Evolutionary conservation across 2,888 invertebrate species (phyloP).

Genomic region (Volucella bombylans): DNA sequence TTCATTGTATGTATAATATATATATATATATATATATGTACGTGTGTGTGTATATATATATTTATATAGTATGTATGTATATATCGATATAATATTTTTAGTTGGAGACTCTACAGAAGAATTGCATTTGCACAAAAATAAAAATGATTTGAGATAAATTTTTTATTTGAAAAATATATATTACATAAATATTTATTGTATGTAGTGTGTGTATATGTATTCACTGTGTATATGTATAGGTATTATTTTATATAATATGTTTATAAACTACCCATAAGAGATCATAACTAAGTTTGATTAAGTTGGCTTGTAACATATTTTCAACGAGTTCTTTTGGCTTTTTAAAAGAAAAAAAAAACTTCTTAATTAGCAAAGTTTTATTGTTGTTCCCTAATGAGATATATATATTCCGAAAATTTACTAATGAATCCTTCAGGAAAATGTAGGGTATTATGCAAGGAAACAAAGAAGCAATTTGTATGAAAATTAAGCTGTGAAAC

Average conservation of each 20-base stretch:
- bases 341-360: neutral
- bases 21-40: constrained; percentile 34
- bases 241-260: constrained; percentile 42
- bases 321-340: constrained; percentile 7
- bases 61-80: constrained; percentile 17
- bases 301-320: neutral
- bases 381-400: too few relatives aligned
- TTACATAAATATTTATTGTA: constrained; percentile 26
- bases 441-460: too few relatives aligned
- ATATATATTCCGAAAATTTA: too few relatives aligned
- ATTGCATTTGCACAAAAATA: constrained; percentile 47
- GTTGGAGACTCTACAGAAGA: constrained; percentile 42
- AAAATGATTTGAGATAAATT: neutral
- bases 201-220: constrained; percentile 20
- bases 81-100: constrained; percentile 1
- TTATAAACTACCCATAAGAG: constrained; percentile 62
- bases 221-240: constrained; percentile 38
- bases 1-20: constrained; percentile 9
- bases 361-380: too few relatives aligned
- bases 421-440: too few relatives aligned
- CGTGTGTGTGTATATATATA: constrained; percentile 8
- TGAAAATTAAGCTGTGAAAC: too few relatives aligned
- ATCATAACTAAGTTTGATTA: constrained; percentile 66
- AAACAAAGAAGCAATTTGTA: too few relatives aligned
- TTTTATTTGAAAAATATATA: constrained; percentile 53